Conservation (phyloP, 2,888 invertebrate species). For the Tetragonisca angustula region DNA sequence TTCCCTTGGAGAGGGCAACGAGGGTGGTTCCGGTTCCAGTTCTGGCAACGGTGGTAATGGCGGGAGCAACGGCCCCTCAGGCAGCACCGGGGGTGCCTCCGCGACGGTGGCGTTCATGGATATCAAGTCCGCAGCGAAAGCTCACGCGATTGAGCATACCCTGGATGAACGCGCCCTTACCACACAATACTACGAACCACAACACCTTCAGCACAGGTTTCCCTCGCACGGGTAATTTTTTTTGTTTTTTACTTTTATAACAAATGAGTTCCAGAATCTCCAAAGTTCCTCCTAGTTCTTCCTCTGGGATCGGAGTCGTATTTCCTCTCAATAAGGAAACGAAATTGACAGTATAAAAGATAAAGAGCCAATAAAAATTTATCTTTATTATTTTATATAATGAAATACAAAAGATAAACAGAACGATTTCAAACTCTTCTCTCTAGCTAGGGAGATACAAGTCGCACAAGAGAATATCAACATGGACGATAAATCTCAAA, state of each 20-base stretch:
- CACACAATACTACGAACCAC: conserved; percentile 96
- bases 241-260: not conserved
- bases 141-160: conserved; percentile 95
- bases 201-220: conserved; percentile 83
- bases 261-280: not conserved
- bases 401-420: too few species aligned
- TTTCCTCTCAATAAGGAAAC: too few species aligned
- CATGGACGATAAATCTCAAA: not conserved
- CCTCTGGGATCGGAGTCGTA: not conserved
- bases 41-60: conserved; percentile 79
- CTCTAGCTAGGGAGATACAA: too few species aligned
- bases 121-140: conserved; percentile 97
- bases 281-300: not conserved
- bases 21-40: conserved; percentile 79
- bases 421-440: too few species aligned
- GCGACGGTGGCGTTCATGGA: conserved; percentile 98
- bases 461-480: too few species aligned
- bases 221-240: conserved; percentile 85
- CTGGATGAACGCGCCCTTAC: conserved; percentile 94
- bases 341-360: too few species aligned
- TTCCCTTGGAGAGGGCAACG: conserved; percentile 85
- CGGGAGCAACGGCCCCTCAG: conserved; percentile 84
- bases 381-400: too few species aligned
- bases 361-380: too few species aligned
- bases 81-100: conserved; percentile 89